Evolutionary conservation across 2,113 vertebrate species (phyloP).

Genomic region (Hyaena hyaena): DNA sequence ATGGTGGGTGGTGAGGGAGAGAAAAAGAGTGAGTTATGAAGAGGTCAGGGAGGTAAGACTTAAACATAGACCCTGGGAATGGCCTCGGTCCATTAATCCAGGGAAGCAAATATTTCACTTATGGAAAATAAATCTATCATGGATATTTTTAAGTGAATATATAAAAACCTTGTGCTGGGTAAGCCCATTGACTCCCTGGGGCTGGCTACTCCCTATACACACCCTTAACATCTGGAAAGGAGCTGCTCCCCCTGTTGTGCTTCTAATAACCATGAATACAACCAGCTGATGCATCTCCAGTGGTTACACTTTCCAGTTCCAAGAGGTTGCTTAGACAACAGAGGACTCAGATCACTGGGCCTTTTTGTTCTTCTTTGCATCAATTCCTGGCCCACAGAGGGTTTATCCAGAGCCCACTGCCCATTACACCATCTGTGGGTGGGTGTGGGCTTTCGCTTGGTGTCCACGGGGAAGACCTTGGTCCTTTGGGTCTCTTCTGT

Average conservation of each 20-base stretch:
- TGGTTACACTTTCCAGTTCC: neutral
- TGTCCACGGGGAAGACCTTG: neutral
- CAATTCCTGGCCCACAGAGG: neutral
- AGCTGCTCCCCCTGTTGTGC: accelerated
- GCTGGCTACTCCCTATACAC: neutral
- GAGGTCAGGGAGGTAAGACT: neutral
- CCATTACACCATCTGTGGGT: too few relatives aligned
- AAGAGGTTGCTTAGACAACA: neutral
- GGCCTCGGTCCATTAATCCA: neutral
- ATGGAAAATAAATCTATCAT: neutral
- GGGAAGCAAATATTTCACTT: neutral
- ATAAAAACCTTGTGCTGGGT: neutral
- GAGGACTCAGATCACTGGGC: too few relatives aligned
- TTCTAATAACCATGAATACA: neutral
- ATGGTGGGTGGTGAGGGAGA: too few relatives aligned
- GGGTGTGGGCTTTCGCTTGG: neutral
- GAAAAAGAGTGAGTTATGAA: neutral
- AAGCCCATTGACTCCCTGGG: neutral
- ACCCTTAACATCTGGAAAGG: neutral
- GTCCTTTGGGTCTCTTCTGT: neutral
- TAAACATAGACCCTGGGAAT: neutral
- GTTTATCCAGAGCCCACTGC: neutral
- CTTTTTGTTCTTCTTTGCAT: neutral
- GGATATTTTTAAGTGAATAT: neutral
- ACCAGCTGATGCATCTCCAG: too few relatives aligned